Conservation (phyloP, 2,113 vertebrate genomes). For the Fulmarus glacialis region DNA sequence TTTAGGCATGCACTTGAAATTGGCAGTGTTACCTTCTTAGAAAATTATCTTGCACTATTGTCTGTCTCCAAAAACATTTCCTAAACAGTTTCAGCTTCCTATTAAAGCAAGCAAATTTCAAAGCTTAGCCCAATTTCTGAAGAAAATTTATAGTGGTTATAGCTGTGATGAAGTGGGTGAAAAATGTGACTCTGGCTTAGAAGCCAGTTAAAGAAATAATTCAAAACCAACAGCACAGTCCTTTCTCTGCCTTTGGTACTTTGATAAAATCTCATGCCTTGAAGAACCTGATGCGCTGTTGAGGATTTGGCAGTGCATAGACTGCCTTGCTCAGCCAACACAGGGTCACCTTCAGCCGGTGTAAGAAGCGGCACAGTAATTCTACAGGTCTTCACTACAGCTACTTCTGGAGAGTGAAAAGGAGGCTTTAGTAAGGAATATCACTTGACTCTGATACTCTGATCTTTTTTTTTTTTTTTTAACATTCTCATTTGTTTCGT, state of each 20-base stretch:
- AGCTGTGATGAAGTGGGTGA: neutral
- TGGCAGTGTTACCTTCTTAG: neutral
- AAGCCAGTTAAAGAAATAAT: neutral
- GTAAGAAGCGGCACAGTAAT: neutral
- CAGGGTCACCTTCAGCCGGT: neutral
- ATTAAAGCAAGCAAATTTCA: neutral
- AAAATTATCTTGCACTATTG: neutral
- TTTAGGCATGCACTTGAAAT: neutral
- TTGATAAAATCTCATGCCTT: neutral
- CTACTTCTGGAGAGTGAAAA: neutral
- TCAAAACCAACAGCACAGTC: neutral
- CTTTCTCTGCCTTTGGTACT: neutral
- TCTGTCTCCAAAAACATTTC: neutral
- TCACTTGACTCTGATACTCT: accelerated
- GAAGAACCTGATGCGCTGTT: neutral
- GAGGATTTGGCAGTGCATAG: neutral
- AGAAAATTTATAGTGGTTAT: neutral
- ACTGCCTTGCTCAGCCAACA: accelerated
- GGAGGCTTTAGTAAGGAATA: neutral
- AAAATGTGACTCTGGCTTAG: neutral
- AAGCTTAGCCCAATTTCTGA: neutral
- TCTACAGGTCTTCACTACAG: neutral
- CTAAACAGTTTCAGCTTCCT: neutral
- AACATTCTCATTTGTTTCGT: accelerated
- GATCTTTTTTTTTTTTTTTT: neutral